A percentile compares a stretch with the other conserved stretches of the same genome.
phyloP scores from a whole-genome alignment of 2,113 vertebrate genomes.

The Diphyllodes magnificus region DNA sequence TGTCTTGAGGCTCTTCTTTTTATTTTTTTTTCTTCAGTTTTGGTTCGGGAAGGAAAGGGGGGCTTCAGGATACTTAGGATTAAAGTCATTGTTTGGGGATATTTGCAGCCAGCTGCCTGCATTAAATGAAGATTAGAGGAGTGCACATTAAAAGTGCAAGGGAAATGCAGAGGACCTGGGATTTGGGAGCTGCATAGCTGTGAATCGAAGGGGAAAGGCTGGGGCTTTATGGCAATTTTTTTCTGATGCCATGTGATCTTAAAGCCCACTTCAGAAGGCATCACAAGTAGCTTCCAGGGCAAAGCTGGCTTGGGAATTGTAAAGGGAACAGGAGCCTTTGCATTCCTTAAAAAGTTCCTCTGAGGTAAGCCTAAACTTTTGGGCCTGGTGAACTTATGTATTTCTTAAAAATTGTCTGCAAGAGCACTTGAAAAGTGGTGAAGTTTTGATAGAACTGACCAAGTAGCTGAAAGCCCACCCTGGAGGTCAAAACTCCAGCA shows the following conservation, averaged over 20 bases:
- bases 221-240: conserved; percentile 59
- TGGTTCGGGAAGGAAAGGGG: conserved; percentile 52
- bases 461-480: not conserved
- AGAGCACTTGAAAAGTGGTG: not conserved
- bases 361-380: not conserved
- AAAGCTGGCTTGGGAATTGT: not conserved
- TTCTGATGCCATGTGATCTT: conserved; percentile 72
- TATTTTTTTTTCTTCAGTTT: not conserved
- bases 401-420: not conserved
- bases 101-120: conserved; percentile 83
- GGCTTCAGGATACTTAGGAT: conserved; percentile 78
- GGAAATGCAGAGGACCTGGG: conserved; percentile 54
- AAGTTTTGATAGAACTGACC: not conserved
- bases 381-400: fast-evolving
- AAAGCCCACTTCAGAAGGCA: conserved; percentile 19
- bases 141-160: conserved; percentile 45
- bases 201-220: conserved; percentile 76
- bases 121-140: conserved; percentile 83
- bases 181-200: conserved; percentile 70
- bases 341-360: not conserved
- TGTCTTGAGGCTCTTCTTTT: conserved; percentile 52
- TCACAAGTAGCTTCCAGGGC: not conserved
- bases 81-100: conserved; percentile 77
- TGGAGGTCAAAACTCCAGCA: not conserved
- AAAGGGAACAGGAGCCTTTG: not conserved